Percentiles rank a stretch among this genome's conserved stretches.
Conservation (phyloP, 2,888 invertebrate genomes). For the Lypha dubia region DNA sequence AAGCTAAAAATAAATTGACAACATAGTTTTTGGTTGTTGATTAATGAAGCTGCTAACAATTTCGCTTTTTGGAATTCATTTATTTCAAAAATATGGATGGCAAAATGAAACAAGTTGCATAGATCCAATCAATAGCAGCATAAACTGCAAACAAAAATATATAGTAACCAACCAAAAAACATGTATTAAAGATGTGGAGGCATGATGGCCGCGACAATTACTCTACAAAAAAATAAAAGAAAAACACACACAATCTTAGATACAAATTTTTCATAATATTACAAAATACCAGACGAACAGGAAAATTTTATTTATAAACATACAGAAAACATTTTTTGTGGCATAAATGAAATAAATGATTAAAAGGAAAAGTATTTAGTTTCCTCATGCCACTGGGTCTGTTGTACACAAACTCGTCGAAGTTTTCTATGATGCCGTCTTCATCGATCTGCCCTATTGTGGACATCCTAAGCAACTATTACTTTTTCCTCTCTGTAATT, state of each 20-base stretch:
- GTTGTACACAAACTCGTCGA: constrained; percentile 27
- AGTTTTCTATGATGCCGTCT: constrained; percentile 15
- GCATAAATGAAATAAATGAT: constrained; percentile 18
- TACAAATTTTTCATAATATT: constrained; percentile 31
- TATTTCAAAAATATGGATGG: constrained; percentile 8
- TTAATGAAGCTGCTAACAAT: constrained; percentile 42
- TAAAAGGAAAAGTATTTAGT: constrained; percentile 66
- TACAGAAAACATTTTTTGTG: background rate
- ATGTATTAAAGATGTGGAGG: background rate
- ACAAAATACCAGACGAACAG: constrained; percentile 51
- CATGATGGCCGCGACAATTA: constrained; percentile 1
- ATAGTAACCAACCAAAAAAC: constrained; percentile 8
- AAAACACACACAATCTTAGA: background rate
- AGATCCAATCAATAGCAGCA: background rate
- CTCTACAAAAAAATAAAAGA: constrained; percentile 13
- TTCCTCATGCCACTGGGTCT: constrained; percentile 70
- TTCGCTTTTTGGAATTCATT: constrained; percentile 39
- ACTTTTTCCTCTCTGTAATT: background rate
- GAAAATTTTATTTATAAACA: constrained; percentile 31
- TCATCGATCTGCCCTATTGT: constrained; percentile 33
- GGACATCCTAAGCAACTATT: background rate
- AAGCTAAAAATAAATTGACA: constrained; percentile 32
- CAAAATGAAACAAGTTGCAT: constrained; percentile 9
- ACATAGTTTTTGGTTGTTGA: constrained; percentile 21
- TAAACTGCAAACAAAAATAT: background rate